Evolutionary conservation across 2,113 vertebrate species (phyloP).

Genomic region (Salvelinus alpinus): DNA sequence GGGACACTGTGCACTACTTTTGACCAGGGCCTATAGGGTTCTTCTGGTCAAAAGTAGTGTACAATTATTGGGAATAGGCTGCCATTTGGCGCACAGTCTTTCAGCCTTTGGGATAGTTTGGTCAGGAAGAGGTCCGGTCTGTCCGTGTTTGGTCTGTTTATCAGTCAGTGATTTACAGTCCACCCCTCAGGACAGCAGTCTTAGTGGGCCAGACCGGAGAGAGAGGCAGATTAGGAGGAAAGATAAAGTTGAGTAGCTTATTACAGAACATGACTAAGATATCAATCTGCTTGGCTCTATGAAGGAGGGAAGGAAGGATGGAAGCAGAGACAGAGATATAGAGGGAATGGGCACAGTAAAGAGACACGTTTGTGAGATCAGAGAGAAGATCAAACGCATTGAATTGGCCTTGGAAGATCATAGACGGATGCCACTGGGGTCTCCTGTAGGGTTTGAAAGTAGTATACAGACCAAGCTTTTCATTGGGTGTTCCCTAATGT

Average conservation of each 20-base stretch:
- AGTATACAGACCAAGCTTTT: not conserved
- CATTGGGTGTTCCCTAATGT: not conserved
- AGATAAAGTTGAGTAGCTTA: constrained; percentile 3
- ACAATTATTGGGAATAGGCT: not conserved
- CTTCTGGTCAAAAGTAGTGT: no score
- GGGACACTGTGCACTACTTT: no score
- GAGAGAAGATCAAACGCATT: not conserved
- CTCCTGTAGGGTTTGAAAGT: not conserved
- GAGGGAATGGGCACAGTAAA: not conserved
- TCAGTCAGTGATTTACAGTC: constrained; percentile 30
- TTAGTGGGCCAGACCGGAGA: constrained; percentile 6
- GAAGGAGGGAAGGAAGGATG: not conserved
- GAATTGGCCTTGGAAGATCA: not conserved
- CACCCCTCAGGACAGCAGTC: constrained; percentile 7
- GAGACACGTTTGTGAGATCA: not conserved
- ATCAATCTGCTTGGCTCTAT: not conserved
- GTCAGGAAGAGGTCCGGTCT: not conserved
- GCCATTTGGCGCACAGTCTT: no score
- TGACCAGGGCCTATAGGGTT: no score
- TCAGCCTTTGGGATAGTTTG: not conserved
- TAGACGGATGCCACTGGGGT: not conserved
- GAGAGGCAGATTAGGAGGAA: not conserved
- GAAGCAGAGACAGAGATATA: not conserved
- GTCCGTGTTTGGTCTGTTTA: constrained; percentile 9
- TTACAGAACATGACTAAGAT: constrained; percentile 2